These are phyloP conservation scores for Drosophila subpulchrella DNA, from an alignment of 1,140 invertebrate species.

Conservation along the genomic window DNA sequence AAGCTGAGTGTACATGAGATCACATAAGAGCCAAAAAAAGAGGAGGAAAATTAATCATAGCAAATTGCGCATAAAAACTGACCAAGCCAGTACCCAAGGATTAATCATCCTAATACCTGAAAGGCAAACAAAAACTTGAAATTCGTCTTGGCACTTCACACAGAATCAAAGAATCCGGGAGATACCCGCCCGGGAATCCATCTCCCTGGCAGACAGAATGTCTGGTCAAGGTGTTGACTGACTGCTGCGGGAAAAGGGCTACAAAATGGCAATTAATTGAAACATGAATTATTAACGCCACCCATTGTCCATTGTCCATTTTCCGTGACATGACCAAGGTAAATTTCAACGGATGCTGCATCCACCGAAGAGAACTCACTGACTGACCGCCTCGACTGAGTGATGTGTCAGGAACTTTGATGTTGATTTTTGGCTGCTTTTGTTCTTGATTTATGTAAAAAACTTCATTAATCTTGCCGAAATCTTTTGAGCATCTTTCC, in stretches of 20 bases:
- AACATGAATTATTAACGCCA: slow-evolving; percentile 83
- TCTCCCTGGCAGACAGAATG: slow-evolving; percentile 29
- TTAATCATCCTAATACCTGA: slow-evolving; percentile 69
- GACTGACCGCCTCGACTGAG: slow-evolving; percentile 34
- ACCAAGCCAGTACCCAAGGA: slow-evolving; percentile 62
- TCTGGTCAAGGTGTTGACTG: slow-evolving; percentile 80
- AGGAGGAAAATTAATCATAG: slow-evolving; percentile 70
- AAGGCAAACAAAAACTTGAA: slow-evolving; percentile 69
- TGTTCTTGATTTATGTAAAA: slow-evolving; percentile 64
- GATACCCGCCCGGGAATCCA: slow-evolving; percentile 12
- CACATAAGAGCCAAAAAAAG: slow-evolving; percentile 42
- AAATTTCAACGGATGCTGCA: slow-evolving; percentile 68
- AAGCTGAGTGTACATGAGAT: slow-evolving; percentile 40
- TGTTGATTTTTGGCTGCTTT: slow-evolving; percentile 58
- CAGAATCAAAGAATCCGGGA: slow-evolving; percentile 13
- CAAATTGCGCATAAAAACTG: slow-evolving; percentile 78
- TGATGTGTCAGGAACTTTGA: slow-evolving; percentile 50
- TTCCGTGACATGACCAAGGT: slow-evolving; percentile 73
- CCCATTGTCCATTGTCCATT: slow-evolving; percentile 72
- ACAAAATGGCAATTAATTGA: slow-evolving; percentile 84
- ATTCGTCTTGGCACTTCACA: slow-evolving; percentile 77
- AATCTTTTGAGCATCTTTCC: slow-evolving; percentile 37
- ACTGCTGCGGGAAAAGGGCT: slow-evolving; percentile 44
- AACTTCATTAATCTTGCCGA: slow-evolving; percentile 77
- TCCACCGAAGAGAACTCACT: slow-evolving; percentile 24